phyloP scores from a whole-genome alignment of 2,888 invertebrate genomes.

The Hartigia nigra region DNA sequence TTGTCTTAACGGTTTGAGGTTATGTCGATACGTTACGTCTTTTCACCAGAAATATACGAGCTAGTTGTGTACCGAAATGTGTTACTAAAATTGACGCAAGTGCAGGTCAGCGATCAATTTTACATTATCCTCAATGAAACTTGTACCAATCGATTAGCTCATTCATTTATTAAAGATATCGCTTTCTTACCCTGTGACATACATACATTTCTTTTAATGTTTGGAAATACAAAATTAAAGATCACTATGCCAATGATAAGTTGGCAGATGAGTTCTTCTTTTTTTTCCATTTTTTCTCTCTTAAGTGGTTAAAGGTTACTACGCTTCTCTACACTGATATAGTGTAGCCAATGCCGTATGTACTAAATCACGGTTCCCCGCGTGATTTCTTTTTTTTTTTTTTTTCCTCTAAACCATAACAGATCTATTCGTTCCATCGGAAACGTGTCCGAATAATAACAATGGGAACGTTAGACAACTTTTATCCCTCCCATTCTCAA shows the following conservation, averaged over 20 bases:
- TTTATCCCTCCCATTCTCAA: background rate
- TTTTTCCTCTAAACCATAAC: background rate
- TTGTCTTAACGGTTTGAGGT: background rate
- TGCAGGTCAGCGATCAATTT: background rate
- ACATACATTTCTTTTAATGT: background rate
- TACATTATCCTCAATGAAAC: background rate
- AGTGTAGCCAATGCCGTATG: background rate
- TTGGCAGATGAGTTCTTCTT: background rate
- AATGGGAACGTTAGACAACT: background rate
- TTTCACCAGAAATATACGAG: background rate
- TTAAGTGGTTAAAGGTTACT: background rate
- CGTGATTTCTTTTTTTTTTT: background rate
- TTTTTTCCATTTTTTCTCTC: background rate
- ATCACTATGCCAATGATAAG: background rate
- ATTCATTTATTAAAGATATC: background rate
- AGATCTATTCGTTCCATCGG: background rate
- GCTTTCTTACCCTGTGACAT: background rate
- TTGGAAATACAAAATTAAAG: background rate
- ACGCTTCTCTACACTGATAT: conserved; percentile 1
- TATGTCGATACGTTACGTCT: background rate
- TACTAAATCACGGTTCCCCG: background rate
- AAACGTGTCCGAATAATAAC: background rate
- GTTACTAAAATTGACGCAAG: background rate
- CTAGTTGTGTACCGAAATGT: background rate
- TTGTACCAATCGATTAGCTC: background rate